Base-by-base conservation (phyloP, 2,888 invertebrate species). In the Yponomeuta evonymella region DNA sequence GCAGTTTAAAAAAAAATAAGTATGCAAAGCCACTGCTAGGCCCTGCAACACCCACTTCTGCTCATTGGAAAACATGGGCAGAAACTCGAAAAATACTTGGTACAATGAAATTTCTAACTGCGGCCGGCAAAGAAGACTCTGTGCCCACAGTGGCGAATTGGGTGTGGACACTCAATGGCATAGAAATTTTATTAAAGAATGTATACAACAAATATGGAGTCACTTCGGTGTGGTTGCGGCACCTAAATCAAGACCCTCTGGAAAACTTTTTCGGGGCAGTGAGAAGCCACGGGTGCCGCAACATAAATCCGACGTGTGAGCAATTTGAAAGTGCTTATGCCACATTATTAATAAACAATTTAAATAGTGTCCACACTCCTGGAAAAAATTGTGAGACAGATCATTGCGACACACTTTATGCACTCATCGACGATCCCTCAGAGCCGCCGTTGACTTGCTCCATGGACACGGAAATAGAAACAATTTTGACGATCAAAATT, bases 261-360 rank as follows among this genome's bases (percentile, higher is more conserved):
- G 76, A 78, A 73, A 77, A 74, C 48, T 75, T 77, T 71, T 77
- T 78, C 72, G 75, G 75, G 10, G 72, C 74, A 2, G 74, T 77
- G n/a, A 71, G 75, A 51, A 73, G 73, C 43, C 75, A 75, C 65
- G 75, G 75, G 58, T 74, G 73, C 36, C 71, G 74, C 10, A 74
- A 76, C 15, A 8, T 15, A 6, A 58, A 58, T 8, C 51, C 51
- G 15, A 58, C 51, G 15, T 58, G 15, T 15, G 51, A 15, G 6
- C 12, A 58, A 58, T 58, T 58, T 58, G 15, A 58, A 58, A 8
- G 6, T 58, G 51, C 51, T 6, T 58, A 15, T 8, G 51, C 51
- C 3, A 51, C 15, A 12, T 51, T 51, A 8, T 4, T 51, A 15
- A 15, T 51, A 51, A 51, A 51, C 6, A 15, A 15, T 3, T 5